Base-by-base conservation (phyloP, 2,888 invertebrate species). In the Apoderus coryli region DNA sequence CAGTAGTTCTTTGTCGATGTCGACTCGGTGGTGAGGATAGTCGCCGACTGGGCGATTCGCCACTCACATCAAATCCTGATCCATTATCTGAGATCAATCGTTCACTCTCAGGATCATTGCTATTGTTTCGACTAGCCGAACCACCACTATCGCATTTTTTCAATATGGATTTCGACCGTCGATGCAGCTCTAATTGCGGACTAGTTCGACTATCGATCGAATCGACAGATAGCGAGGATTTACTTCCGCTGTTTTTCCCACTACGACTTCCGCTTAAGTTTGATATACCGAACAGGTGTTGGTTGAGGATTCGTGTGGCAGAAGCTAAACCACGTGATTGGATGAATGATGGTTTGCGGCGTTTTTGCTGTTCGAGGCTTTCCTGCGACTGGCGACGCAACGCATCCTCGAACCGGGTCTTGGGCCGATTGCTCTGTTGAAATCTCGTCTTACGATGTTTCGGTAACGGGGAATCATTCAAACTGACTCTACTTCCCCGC, bases 401-500 rank as follows among this genome's bases (percentile, higher is more conserved):
- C 14, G 52, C 42, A 23, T 64, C 62, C 35, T 66, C 68, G 44
- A 63, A 63, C 37, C 63, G 49, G 19, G 62, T 58, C 34, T 59
- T 49, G 10, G 54, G 61, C 33, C 58, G n/a, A n/a, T n/a, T n/a
- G n/a, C n/a, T n/a, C n/a, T 84, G 81, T 60, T 81, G 82, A 59
- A 85, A 81, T 46, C 85, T 73, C 43, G 82, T 81, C 64, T 82
- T 82, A 50, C 84, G 72, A 60, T 82, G 82, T 59, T 81, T 84
- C 51, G 82, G 81, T 60, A 70, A 57, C 39, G 69, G 65, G 29
- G 71, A 63, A 48, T 76, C 76, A 50, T 72, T 72, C 36, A 73
- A 59, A 50, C 71, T 71, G 36, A 71, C 65, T 34, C 62, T 62
- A 57, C 51, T 69, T 53, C 50, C 60, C 51, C 57, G 64, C 55